Evolutionary conservation across 1,140 invertebrate species (phyloP).

Genomic region (Venturia canescens): DNA sequence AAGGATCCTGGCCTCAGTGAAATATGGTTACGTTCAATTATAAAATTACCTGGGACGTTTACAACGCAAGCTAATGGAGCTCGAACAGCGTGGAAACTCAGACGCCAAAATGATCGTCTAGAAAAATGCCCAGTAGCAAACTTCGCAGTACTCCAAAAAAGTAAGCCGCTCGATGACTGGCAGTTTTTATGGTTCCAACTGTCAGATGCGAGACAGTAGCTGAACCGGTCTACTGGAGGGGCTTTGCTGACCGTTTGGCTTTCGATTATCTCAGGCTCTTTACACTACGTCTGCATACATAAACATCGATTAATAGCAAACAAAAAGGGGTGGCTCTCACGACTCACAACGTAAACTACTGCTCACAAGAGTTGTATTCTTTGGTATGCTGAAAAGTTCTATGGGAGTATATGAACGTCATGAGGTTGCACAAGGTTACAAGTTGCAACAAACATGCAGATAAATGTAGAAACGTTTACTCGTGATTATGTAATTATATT

Average conservation of each 20-base stretch:
- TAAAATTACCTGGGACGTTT: neutral
- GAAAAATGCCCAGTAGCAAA: neutral
- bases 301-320: neutral
- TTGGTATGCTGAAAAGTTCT: neutral
- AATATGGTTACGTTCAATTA: neutral
- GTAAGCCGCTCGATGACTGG: slow-evolving; percentile 27
- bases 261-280: neutral
- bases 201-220: neutral
- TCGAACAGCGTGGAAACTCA: too few species aligned
- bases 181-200: slow-evolving; percentile 20
- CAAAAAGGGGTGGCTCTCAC: neutral
- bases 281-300: neutral
- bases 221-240: slow-evolving; percentile 18
- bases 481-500: slow-evolving; percentile 37
- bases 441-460: neutral
- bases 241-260: neutral
- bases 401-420: neutral
- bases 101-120: neutral
- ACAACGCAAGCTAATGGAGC: neutral
- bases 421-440: slow-evolving; percentile 29
- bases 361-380: neutral
- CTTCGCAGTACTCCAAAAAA: neutral
- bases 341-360: neutral
- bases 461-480: slow-evolving; percentile 18
- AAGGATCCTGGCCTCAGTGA: neutral